Evolutionary conservation across 2,888 invertebrate species (phyloP).

Genomic region (Caenorhabditis wallacei): DNA sequence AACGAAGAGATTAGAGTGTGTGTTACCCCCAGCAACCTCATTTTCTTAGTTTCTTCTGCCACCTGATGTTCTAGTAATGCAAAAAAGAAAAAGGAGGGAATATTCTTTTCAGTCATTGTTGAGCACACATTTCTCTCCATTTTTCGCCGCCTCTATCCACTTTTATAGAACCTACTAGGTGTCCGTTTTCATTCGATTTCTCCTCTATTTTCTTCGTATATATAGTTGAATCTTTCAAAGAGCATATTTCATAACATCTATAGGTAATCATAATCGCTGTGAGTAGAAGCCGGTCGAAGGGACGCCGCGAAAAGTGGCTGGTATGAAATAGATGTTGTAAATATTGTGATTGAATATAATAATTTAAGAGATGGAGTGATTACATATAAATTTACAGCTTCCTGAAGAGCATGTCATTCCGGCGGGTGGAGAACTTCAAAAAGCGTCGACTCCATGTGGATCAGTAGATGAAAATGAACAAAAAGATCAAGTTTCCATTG

Average conservation of each 20-base stretch:
- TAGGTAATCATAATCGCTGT: conserved; percentile 58
- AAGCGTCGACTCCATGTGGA: conserved; percentile 25
- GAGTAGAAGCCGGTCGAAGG: conserved; percentile 56
- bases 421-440: conserved; percentile 62
- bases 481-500: conserved; percentile 63
- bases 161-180: conserved; percentile 39
- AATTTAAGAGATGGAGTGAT: background rate
- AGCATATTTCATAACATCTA: conserved; percentile 15
- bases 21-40: conserved; percentile 47
- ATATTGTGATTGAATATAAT: conserved; percentile 7
- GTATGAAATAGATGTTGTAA: conserved; percentile 49
- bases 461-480: conserved; percentile 46
- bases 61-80: conserved; percentile 19
- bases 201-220: conserved; percentile 5
- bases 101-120: conserved; percentile 22
- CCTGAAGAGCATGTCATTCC: conserved; percentile 71
- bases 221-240: conserved; percentile 2
- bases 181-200: conserved; percentile 46
- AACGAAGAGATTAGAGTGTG: conserved; percentile 9
- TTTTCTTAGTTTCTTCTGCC: conserved; percentile 6
- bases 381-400: conserved; percentile 58
- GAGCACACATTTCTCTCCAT: conserved; percentile 7
- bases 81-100: background rate
- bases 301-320: conserved; percentile 63
- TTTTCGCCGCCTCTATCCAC: background rate